Base-by-base conservation (phyloP, 2,888 invertebrate species). In the Hydriomena furcata region DNA sequence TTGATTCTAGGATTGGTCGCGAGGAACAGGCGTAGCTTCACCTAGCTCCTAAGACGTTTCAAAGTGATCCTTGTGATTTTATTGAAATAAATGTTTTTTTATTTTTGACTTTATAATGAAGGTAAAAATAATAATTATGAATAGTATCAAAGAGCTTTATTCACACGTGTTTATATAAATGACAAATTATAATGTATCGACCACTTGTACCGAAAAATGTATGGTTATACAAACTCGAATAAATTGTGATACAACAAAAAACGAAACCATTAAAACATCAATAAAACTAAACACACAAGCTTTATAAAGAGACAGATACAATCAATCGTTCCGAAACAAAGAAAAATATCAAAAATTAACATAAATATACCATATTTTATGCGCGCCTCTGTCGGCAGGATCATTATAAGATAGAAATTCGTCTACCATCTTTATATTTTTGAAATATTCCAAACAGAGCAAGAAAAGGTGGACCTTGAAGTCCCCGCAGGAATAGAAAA, bases 311-410 rank as follows among this genome's bases (percentile, higher is more conserved):
- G 31, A 52, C 8, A 51, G 40, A 55, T 53, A 34, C 12, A 30
- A 53, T 50, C 52, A 35, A 49, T 57, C 57, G 41, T 51, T 54
- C 35, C 42, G 30, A 56, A 47, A 62, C 46, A 45, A 52, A 38
- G 45, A 51, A 49, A 27, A 37, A 60, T 51, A 53, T 28, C 36
- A 13, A 43, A n/a, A 45, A 57, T 60, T 59, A 54, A 43, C 53
- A 59, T 59, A 58, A 57, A 55, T 55, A 58, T 50, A 40, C 48
- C 27, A 58, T 61, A 57, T 59, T 54, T 59, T 55, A 61, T 57
- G 46, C 38, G 53, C 36, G 48, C 40, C 48, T 59, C 50, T 52
- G 60, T 61, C 60, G 61, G 57, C 51, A 34, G 41, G 40, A 47
- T 52, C 59, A 53, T 61, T 58, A 58, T 53, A 49, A 50, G 40